Evolutionary conservation across 1,140 invertebrate species (phyloP), one percentile per base, ranked within the genome.

Genomic region (Drosophila orosa): DNA sequence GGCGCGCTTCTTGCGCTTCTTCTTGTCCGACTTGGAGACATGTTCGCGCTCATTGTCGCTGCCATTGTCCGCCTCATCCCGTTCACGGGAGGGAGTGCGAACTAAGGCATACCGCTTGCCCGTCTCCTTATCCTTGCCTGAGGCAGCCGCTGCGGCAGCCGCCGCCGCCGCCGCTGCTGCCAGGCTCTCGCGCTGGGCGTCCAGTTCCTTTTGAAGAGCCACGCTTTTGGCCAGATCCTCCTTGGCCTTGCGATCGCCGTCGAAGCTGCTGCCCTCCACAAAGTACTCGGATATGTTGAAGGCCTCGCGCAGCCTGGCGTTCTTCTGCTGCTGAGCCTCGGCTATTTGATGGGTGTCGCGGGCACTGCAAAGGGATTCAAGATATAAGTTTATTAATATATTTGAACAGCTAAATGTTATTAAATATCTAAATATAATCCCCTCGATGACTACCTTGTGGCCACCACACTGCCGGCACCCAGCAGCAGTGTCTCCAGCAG

Each of bases 301-400:
- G 1, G 98, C 98, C 91, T 98, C 96, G 45, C 97, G 95, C 54
- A 99, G 93, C 54, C 95, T 95, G 8, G 96, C 96, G 94, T 99
- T 99, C 92, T 99, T 99, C 42, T 98, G 96, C 90, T 97, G 96
- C 91, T 98, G 98, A n/a, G 98, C 98, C 92, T 98, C 97, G 3
- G 98, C 98, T 60, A 98, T 95, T 92, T 98, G 97, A 93, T 99
- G 98, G 45, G 97, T 98, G 90, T 99, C 98, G 58, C 96, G 96
- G 22, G 97, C 97, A 93, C 97, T 98, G 92, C 8, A 94, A 94
- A 15, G 0, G 3, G 10, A 71, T 57, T 29, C 10, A 19, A 27
- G 7, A 31, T 1, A 31, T 1, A 15, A 39, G 37, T 19, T 29
- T 2, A 22, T 59, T 25, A 55, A 31, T 44, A 44, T 13, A 13